Conservation (phyloP, 1,140 invertebrate species). For the Bombus balteatus region DNA sequence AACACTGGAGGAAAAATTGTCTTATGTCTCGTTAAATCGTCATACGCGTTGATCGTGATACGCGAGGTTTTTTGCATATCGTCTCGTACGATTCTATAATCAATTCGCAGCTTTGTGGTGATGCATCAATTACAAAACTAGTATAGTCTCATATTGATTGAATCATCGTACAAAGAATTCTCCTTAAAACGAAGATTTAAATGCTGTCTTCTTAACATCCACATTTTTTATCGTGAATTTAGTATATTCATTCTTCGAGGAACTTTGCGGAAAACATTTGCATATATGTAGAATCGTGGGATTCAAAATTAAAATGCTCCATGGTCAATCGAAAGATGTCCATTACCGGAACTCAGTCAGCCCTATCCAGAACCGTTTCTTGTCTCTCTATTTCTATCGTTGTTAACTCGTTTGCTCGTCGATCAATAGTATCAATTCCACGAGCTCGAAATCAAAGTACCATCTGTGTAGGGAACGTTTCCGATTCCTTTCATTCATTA, state of each 20-base stretch:
- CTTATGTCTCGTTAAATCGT: background rate
- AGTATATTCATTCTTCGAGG: background rate
- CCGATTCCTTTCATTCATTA: slow-evolving; percentile 64
- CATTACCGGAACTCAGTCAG: background rate
- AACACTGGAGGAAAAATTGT: background rate
- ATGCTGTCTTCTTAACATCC: background rate
- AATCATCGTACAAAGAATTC: background rate
- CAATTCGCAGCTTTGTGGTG: background rate
- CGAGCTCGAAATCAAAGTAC: background rate
- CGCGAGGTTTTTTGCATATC: background rate
- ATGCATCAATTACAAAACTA: background rate
- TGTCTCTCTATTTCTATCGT: background rate
- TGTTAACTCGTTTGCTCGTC: background rate
- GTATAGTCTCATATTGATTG: background rate
- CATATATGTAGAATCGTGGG: background rate
- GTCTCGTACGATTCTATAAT: background rate
- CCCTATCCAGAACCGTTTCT: background rate
- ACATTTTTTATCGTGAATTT: background rate
- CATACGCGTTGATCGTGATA: background rate
- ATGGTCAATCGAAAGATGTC: background rate
- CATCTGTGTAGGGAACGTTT: slow-evolving; percentile 22
- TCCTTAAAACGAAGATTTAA: background rate
- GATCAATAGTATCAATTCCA: background rate
- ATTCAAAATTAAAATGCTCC: background rate
- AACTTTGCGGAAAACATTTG: background rate